Evolutionary conservation across 1,140 invertebrate genomes (phyloP), one percentile per base, ranked within the genome.

Genomic region (Anoplolepis gracilipes): DNA sequence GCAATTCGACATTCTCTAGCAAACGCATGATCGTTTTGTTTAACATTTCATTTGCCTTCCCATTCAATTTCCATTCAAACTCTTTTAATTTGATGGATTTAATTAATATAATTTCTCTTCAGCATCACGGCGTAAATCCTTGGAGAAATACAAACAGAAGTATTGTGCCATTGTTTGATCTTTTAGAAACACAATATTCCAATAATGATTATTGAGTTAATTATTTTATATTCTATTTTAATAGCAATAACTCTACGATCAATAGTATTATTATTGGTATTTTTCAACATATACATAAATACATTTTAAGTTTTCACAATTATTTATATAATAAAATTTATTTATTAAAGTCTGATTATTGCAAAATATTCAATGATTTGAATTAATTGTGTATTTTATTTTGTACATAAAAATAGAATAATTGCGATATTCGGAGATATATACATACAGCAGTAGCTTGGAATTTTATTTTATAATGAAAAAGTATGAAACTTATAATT

Each of bases 1-100:
- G 46, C 53, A 72, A 86, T 88, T 81, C 46, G 49, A 87, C 59
- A 59, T 65, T 87, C 73, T 79, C 42, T 59, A 89, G 25, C 55
- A 57, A 82, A 79, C 39, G 59, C 55, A 59, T 69, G 46, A 75
- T 84, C 42, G 55, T 85, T 87, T 46, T 49, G 22, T 65, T 79
- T 55, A 61, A 69, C 55, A 49, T 19, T 46, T 90, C 67, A 53
- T 76, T 70, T 70, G 70, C 53, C 33, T 22, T 49, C 42, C 22
- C 7, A 28, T 53, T 22, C n/a, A 33, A 59, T 85, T 75, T 69
- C 16, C 69, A 79, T 42, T 59, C 36, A 59, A 13, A 65, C 49
- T 13, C 73, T n/a, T 84, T 77, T 11, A 11, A 75, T 22, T 5
- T 25, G 28, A 39, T 57, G 30, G 16, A 69, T 67, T 46, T 64